Conservation (phyloP, 1,140 invertebrate species). For the Coptotermes formosanus region DNA sequence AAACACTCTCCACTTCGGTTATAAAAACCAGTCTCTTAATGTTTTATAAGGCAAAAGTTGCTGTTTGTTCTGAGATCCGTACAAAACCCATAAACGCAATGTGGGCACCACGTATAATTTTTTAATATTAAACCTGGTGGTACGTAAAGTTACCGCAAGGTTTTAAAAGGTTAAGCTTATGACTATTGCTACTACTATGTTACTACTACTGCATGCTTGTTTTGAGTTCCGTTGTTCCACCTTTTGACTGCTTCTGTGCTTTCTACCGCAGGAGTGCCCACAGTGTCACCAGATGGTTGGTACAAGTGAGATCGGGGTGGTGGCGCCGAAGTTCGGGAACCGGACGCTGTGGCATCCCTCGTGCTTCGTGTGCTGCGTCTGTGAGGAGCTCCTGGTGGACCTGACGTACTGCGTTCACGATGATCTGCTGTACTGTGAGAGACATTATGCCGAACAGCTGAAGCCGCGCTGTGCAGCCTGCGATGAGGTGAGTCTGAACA, state of each 20-base stretch:
- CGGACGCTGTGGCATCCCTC: slow-evolving; percentile 76
- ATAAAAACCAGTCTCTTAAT: too few relatives aligned
- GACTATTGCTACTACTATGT: too few relatives aligned
- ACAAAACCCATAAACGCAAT: too few relatives aligned
- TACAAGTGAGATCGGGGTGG: slow-evolving; percentile 64
- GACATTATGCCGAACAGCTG: slow-evolving; percentile 90
- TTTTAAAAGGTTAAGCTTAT: too few relatives aligned
- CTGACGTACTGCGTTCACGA: slow-evolving; percentile 89
- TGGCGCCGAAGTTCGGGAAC: slow-evolving; percentile 68
- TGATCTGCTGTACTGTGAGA: slow-evolving; percentile 83
- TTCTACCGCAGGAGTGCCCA: slow-evolving; percentile 58
- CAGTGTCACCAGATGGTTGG: slow-evolving; percentile 63
- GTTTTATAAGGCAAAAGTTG: too few relatives aligned
- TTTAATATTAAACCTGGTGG: too few relatives aligned
- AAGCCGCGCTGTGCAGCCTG: slow-evolving; percentile 90
- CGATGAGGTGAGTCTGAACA: slow-evolving; percentile 78
- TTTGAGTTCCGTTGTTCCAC: neutral
- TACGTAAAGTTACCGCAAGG: too few relatives aligned
- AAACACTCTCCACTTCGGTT: too few relatives aligned
- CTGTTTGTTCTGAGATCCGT: too few relatives aligned
- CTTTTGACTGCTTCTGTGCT: neutral
- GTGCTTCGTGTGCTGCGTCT: slow-evolving; percentile 83
- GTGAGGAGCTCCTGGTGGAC: slow-evolving; percentile 86
- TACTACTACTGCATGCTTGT: neutral
- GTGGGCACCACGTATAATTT: too few relatives aligned